Evolutionary conservation across 2,113 vertebrate species (phyloP), one percentile per base, ranked within the genome.

Genomic region (Mobula hypostoma): DNA sequence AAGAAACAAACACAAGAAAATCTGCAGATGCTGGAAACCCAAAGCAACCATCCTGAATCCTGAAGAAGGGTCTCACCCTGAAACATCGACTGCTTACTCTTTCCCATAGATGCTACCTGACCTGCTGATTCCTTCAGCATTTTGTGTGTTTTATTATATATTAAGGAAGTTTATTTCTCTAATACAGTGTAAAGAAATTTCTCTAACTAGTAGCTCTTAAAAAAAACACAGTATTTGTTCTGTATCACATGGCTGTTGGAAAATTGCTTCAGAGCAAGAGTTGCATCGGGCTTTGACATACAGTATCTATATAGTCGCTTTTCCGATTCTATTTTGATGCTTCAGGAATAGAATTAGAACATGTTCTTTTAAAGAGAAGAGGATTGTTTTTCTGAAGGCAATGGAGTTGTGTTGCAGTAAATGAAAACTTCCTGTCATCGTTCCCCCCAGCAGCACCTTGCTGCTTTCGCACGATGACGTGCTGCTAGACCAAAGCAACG

Each of bases 201-300:
- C 61, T 32, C 61, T 5, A n/a, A 63, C 61, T 90, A 7, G 61
- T 66, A 66, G 66, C 32, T 90, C 32, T 36, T 32, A 17, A 90
- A 66, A 48, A 5, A 32, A 66, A 32, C 29, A 90, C 61, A 66
- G 66, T 68, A 88, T 88, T 88, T 56, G 61, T 88, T 88, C 83
- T 63, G 27, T 63, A n/a, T 27, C 83, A 63, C 83, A 88, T 88
- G 83, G 83, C 83, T 87, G 83, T 61, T 63, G 14, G 56, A 87
- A 9, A 58, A 63, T 48, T 61, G 83, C 56, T 87, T 63, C 83
- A 61, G 58, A 88, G 83, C 58, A 88, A 11, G 58, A 58, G 27
- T 56, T 87, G 83, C 21, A 0, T 87, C 14, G 56, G 83, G 15
- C 58, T 63, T 88, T 88, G 83, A 88, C 48, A 48, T 48, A 48